Evolutionary conservation across 2,113 vertebrate species (phyloP).

Genomic region (Dissostichus mawsoni): DNA sequence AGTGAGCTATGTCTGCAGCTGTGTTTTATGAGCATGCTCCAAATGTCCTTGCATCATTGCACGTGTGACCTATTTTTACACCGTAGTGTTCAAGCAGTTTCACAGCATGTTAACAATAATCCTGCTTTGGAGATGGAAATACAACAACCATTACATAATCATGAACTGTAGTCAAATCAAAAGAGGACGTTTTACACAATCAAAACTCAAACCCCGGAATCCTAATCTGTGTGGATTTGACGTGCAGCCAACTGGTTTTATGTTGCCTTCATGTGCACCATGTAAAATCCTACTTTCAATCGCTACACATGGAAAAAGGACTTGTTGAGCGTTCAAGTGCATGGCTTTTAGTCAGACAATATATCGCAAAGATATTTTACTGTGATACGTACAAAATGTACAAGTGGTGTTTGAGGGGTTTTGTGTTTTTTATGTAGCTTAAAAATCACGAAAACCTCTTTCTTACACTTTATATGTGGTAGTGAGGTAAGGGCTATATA

Average conservation of each 20-base stretch:
- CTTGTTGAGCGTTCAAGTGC: not conserved
- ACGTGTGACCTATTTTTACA: conserved; percentile 59
- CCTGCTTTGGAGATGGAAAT: conserved; percentile 28
- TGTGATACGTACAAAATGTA: too few species aligned
- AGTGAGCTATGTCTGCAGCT: conserved; percentile 25
- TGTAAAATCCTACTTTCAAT: conserved; percentile 25
- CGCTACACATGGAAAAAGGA: not conserved
- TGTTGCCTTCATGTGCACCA: conserved; percentile 46
- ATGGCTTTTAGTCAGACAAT: not conserved
- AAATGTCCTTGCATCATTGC: conserved; percentile 27
- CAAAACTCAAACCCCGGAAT: conserved; percentile 30
- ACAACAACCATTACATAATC: conserved; percentile 44
- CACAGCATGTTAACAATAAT: conserved; percentile 31
- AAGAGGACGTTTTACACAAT: conserved; percentile 8
- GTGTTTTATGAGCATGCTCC: conserved; percentile 24
- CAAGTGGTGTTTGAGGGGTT: too few species aligned
- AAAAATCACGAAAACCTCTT: not conserved
- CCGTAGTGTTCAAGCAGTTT: not conserved
- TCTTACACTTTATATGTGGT: too few species aligned
- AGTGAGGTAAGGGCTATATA: not conserved
- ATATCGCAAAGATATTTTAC: too few species aligned
- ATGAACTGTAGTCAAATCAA: conserved; percentile 26
- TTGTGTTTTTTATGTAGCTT: not conserved
- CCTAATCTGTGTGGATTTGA: conserved; percentile 73
- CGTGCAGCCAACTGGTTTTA: conserved; percentile 51